Conservation (phyloP, 2,113 vertebrate species). For the Pao palembangensis region DNA sequence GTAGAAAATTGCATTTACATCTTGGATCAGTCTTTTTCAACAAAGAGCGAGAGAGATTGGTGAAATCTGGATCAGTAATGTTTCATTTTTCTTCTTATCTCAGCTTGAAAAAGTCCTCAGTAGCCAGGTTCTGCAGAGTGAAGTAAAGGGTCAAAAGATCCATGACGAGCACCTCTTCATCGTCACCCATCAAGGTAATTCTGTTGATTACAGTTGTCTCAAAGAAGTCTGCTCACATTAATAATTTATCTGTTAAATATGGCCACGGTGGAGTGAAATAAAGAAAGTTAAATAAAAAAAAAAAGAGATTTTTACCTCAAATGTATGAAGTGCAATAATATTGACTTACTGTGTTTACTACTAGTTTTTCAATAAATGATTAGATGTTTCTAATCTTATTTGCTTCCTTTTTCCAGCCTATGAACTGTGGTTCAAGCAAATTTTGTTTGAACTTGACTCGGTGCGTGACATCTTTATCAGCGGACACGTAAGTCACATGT, state of each 20-base stretch:
- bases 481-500: conserved; percentile 82
- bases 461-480: conserved; percentile 90
- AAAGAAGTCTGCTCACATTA: background rate
- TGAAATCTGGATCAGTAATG: background rate
- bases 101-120: conserved; percentile 89
- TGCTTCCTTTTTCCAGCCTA: conserved; percentile 76
- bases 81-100: background rate
- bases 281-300: background rate
- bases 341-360: background rate
- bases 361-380: background rate
- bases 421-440: conserved; percentile 98
- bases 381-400: background rate
- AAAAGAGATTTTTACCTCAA: background rate
- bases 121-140: conserved; percentile 91
- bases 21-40: background rate
- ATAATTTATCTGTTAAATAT: no score
- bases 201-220: background rate
- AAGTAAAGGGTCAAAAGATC: conserved; percentile 89
- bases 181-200: conserved; percentile 93
- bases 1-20: conserved; percentile 60
- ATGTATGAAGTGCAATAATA: background rate
- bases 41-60: no score
- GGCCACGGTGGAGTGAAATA: background rate
- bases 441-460: conserved; percentile 94
- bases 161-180: conserved; percentile 98